Percentiles rank a stretch among this genome's conserved stretches.
Conservation (phyloP, 2,113 vertebrate genomes). For the Microtus pennsylvanicus region DNA sequence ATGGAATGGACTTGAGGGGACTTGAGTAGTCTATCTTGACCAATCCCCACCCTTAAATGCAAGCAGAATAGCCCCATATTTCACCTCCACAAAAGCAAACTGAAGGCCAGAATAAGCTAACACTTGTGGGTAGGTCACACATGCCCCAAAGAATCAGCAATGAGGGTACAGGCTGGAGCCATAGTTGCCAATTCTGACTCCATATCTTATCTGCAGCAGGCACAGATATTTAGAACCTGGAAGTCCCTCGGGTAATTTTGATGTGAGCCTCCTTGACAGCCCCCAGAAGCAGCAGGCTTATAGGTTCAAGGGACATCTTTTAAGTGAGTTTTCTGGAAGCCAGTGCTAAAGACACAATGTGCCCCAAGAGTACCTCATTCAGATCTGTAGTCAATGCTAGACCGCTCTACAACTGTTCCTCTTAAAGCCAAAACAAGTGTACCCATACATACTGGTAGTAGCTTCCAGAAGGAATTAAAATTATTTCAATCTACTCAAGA, state of each 20-base stretch:
- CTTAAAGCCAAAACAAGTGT: neutral
- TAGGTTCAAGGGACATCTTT: neutral
- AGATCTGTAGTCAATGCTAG: neutral
- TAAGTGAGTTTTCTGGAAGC: neutral
- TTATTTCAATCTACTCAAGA: neutral
- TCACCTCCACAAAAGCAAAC: neutral
- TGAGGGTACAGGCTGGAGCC: too few species aligned
- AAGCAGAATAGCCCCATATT: neutral
- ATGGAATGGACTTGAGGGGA: neutral
- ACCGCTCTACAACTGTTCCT: neutral
- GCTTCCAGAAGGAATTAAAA: slow-evolving; percentile 27
- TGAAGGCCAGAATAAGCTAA: neutral
- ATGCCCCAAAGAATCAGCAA: neutral
- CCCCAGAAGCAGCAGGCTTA: neutral
- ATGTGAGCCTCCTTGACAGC: neutral
- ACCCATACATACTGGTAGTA: neutral
- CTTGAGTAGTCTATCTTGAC: neutral
- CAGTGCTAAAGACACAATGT: neutral
- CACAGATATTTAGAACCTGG: neutral
- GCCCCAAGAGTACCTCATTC: neutral
- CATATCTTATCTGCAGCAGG: neutral
- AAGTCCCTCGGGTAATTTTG: neutral
- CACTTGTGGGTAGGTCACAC: too few species aligned
- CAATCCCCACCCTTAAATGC: neutral
- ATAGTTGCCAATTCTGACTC: neutral